phyloP scores from a whole-genome alignment of 2,888 invertebrate genomes.

The Epinotia bilunana region DNA sequence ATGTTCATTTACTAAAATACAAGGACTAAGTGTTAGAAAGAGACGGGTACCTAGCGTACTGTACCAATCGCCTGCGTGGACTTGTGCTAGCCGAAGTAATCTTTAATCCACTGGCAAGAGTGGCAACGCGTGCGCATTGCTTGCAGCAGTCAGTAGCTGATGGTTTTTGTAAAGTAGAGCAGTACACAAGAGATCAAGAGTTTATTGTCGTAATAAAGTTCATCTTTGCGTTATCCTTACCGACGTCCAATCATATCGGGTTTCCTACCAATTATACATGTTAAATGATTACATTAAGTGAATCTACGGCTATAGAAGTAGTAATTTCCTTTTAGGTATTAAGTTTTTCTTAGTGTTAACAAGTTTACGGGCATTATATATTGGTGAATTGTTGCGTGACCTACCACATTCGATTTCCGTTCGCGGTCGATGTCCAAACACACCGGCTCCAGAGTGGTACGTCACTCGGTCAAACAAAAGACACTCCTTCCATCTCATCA shows the following conservation, averaged over 20 bases:
- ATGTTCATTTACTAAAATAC: too few relatives aligned
- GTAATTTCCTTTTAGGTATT: too few relatives aligned
- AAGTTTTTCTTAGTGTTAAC: too few relatives aligned
- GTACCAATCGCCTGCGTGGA: too few relatives aligned
- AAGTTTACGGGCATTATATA: too few relatives aligned
- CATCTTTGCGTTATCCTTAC: too few relatives aligned
- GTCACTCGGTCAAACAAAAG: constrained; percentile 56
- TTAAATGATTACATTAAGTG: not conserved
- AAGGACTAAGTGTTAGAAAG: too few relatives aligned
- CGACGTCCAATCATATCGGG: not conserved
- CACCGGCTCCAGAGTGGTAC: constrained; percentile 84
- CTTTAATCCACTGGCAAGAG: not conserved
- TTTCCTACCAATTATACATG: not conserved
- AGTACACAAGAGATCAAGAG: too few relatives aligned
- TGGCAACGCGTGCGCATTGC: not conserved
- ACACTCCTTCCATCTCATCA: constrained; percentile 63
- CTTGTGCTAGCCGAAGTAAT: not conserved
- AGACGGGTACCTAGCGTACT: too few relatives aligned
- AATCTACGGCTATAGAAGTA: not conserved
- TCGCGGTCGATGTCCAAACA: constrained; percentile 85
- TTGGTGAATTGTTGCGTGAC: constrained; percentile 48
- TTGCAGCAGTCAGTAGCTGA: not conserved
- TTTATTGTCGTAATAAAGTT: too few relatives aligned
- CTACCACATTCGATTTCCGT: constrained; percentile 69
- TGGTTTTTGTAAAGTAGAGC: not conserved